phyloP scores from a whole-genome alignment of 2,113 vertebrate genomes.

The Scartelaos histophorus region DNA sequence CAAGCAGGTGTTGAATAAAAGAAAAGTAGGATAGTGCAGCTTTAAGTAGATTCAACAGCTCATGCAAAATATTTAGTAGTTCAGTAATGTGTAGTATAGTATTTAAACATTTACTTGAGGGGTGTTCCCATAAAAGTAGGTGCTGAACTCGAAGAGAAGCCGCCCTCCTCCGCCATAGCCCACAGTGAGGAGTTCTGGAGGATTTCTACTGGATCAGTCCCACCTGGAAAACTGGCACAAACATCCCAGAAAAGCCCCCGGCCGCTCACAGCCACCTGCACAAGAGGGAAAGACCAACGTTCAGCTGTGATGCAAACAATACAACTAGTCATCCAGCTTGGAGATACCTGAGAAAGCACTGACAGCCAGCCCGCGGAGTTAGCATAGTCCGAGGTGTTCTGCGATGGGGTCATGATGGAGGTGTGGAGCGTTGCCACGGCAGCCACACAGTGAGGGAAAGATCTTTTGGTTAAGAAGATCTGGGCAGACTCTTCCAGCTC shows the following conservation, averaged over 20 bases:
- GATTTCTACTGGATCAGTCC: conserved; percentile 74
- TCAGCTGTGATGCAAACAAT: not conserved
- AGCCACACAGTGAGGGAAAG: conserved; percentile 79
- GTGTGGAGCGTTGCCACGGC: conserved; percentile 77
- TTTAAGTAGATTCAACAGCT: too few relatives aligned
- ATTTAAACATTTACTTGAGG: conserved; percentile 49
- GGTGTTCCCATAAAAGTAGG: conserved; percentile 69
- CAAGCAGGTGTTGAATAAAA: too few relatives aligned
- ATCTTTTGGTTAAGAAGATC: conserved; percentile 65
- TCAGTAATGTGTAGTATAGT: too few relatives aligned
- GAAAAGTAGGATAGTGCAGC: too few relatives aligned
- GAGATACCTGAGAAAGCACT: conserved; percentile 67
- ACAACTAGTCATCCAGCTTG: not conserved
- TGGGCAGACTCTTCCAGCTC: conserved; percentile 69
- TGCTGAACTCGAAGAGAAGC: conserved; percentile 55
- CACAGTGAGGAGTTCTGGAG: conserved; percentile 79
- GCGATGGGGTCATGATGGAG: conserved; percentile 77
- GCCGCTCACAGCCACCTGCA: conserved; percentile 73
- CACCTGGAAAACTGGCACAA: conserved; percentile 78
- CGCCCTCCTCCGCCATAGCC: conserved; percentile 73
- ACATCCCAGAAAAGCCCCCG: conserved; percentile 79
- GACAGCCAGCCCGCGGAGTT: conserved; percentile 81
- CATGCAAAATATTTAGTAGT: not conserved
- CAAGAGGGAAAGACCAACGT: conserved; percentile 28
- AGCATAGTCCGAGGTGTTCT: conserved; percentile 73